phyloP scores from a whole-genome alignment of 2,888 invertebrate species.

The Venusia cambrica region DNA sequence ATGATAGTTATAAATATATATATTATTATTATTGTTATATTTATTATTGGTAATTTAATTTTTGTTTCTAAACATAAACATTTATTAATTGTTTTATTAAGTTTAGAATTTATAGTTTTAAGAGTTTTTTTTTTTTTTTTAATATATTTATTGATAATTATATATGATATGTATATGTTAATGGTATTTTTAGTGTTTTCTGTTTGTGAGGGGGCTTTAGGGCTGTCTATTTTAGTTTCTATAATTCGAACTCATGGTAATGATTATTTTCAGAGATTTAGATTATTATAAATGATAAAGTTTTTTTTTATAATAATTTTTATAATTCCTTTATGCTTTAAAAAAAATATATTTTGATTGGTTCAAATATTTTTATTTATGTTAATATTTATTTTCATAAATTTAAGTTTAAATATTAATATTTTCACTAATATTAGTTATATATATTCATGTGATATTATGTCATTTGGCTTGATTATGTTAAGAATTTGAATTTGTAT shows the following conservation, averaged over 20 bases:
- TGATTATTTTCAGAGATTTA: conserved; percentile 83
- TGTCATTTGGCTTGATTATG: conserved; percentile 79
- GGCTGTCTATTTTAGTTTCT: conserved; percentile 82
- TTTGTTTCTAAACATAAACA: conserved; percentile 81
- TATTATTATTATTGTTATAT: conserved; percentile 67
- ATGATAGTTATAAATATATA: conserved; percentile 65
- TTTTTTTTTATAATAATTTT: conserved; percentile 70
- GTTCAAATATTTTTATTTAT: conserved; percentile 76
- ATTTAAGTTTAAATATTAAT: conserved; percentile 51
- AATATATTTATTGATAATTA: conserved; percentile 64
- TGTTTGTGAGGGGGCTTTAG: conserved; percentile 84
- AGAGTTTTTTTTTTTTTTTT: conserved; percentile 76
- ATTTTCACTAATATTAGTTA: conserved; percentile 62
- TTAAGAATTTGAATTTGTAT: conserved; percentile 82
- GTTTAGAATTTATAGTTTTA: conserved; percentile 82
- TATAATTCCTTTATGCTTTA: conserved; percentile 76
- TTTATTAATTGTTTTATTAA: conserved; percentile 81
- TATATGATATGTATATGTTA: conserved; percentile 77
- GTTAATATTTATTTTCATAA: conserved; percentile 71
- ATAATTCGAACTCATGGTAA: conserved; percentile 83
- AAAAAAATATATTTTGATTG: conserved; percentile 74
- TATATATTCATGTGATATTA: conserved; percentile 70
- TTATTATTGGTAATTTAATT: conserved; percentile 72
- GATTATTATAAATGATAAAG: conserved; percentile 80
- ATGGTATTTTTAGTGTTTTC: conserved; percentile 83